phyloP scores from a whole-genome alignment of 2,888 invertebrate genomes.

The Xylota segnis region DNA sequence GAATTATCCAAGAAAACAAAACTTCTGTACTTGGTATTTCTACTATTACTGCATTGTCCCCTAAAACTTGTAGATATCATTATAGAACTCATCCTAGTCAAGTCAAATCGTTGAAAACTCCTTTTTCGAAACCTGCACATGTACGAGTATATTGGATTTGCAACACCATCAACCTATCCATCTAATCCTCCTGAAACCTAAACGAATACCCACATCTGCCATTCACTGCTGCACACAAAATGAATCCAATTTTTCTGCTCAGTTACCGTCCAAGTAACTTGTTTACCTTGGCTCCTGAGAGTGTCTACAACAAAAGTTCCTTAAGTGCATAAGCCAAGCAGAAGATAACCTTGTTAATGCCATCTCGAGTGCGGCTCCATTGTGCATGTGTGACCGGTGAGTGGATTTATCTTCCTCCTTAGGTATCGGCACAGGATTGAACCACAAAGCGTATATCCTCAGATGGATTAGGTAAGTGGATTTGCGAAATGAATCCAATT shows the following conservation, averaged over 20 bases:
- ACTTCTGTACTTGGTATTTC: too few species aligned
- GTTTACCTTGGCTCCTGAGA: slow-evolving; percentile 39
- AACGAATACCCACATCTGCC: slow-evolving; percentile 33
- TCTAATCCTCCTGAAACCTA: slow-evolving; percentile 2
- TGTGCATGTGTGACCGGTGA: slow-evolving; percentile 48
- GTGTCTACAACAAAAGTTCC: slow-evolving; percentile 59
- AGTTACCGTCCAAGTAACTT: slow-evolving; percentile 30
- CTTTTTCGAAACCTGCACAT: not conserved
- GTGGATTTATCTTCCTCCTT: slow-evolving; percentile 51
- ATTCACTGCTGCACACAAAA: slow-evolving; percentile 8
- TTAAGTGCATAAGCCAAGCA: slow-evolving; percentile 71
- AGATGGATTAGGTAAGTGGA: slow-evolving; percentile 68
- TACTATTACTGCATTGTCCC: too few species aligned
- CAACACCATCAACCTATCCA: not conserved
- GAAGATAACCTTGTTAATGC: slow-evolving; percentile 73
- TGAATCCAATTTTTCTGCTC: slow-evolving; percentile 59
- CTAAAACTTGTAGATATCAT: too few species aligned
- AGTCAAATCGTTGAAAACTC: not conserved
- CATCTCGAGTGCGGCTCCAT: slow-evolving; percentile 60
- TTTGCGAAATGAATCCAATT: slow-evolving; percentile 75
- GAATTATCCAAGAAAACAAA: too few species aligned
- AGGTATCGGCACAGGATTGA: slow-evolving; percentile 29
- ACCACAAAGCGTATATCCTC: slow-evolving; percentile 55
- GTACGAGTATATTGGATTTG: not conserved
- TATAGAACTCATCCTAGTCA: too few species aligned